Evolutionary conservation across 2,888 invertebrate species (phyloP).

Genomic region (Mystacides longicornis): DNA sequence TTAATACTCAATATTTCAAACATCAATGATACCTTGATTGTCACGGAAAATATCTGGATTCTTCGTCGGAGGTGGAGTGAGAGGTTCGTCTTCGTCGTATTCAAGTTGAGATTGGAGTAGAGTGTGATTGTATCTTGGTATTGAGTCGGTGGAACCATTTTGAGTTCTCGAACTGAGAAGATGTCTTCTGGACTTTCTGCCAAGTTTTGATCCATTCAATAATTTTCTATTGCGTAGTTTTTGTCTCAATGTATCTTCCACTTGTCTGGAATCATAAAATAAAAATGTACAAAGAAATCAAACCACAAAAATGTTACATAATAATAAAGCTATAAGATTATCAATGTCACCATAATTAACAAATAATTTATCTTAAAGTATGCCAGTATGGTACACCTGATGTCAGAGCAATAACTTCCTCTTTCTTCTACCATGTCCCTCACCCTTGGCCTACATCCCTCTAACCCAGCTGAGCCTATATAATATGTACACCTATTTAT

Average conservation of each 20-base stretch:
- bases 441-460: no score
- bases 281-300: neutral
- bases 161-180: slow-evolving; percentile 58
- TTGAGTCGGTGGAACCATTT: slow-evolving; percentile 9
- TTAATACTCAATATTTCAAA: no score
- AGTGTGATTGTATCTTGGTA: slow-evolving; percentile 27
- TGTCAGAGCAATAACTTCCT: no score
- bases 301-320: neutral
- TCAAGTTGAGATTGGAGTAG: slow-evolving; percentile 30
- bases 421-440: no score
- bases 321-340: neutral
- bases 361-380: no score
- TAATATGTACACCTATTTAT: no score
- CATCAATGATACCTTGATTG: slow-evolving; percentile 16
- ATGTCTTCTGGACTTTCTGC: slow-evolving; percentile 72
- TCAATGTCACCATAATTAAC: no score
- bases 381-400: no score
- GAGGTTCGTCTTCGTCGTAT: slow-evolving; percentile 24
- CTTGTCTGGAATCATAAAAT: slow-evolving; percentile 40
- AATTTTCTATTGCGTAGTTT: slow-evolving; percentile 64
- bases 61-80: slow-evolving; percentile 26
- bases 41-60: slow-evolving; percentile 29
- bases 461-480: no score
- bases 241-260: slow-evolving; percentile 63
- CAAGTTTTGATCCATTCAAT: slow-evolving; percentile 54